Evolutionary conservation across 1,140 invertebrate species (phyloP).

Genomic region (Hydropsyche tenuis): DNA sequence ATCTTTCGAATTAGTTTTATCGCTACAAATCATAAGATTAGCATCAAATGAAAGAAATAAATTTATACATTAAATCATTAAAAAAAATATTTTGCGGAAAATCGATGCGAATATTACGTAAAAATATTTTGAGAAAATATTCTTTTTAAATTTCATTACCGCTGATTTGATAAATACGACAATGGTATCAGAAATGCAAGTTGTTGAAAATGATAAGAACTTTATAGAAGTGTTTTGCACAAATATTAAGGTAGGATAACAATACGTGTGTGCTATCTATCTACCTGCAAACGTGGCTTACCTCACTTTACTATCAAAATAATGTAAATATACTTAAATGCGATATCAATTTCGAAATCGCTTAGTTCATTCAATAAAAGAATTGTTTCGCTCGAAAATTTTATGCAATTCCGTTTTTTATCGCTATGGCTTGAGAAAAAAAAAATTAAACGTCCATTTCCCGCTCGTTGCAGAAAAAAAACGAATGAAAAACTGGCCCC

Average conservation of each 20-base stretch:
- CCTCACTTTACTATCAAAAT: too few species aligned
- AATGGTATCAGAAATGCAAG: conserved; percentile 26
- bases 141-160: not conserved
- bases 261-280: not conserved
- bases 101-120: too few species aligned
- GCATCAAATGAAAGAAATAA: too few species aligned
- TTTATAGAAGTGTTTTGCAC: conserved; percentile 10
- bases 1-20: too few species aligned
- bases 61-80: too few species aligned
- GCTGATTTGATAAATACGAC: conserved; percentile 18
- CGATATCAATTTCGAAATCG: not conserved
- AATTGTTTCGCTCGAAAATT: too few species aligned
- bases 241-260: not conserved
- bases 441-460: conserved; percentile 23
- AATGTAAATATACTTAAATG: too few species aligned
- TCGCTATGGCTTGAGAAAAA: not conserved
- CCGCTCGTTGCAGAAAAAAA: too few species aligned
- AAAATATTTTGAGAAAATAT: not conserved
- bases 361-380: not conserved
- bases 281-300: too few species aligned
- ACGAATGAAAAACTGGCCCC: conserved; percentile 49
- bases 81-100: not conserved
- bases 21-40: too few species aligned
- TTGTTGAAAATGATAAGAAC: conserved; percentile 1
- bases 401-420: too few species aligned